Base-by-base conservation (phyloP, 2,797 vertebrate species). In the Rhincodon typus region DNA sequence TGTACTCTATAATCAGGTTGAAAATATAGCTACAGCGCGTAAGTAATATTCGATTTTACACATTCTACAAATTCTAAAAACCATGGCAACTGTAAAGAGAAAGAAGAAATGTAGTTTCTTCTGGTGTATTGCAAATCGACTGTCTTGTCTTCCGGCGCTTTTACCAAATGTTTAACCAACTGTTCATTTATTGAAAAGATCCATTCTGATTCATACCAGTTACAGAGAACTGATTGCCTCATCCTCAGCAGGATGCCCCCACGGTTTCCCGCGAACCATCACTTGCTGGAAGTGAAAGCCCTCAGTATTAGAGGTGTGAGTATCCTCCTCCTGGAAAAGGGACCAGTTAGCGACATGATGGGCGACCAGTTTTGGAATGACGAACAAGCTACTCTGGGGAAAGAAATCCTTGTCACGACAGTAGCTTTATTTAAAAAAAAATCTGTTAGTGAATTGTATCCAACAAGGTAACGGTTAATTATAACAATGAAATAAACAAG, bases 1-100 rank as follows among this genome's bases (percentile, higher is more conserved):
- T 50, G 10, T 95, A 30, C 70, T 95, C 53, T 95, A 8, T 95
- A 74, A 70, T 34, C 94, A 95, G 70, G n/a, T 95, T 74, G 94
- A 46, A 95, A 77, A 53, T 77, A 53, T 77, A 77, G 70, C 74
- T 34, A 57, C 70, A 53, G 19, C 38, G 42, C 70, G 94, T 95
- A 95, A 95, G 94, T 95, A 95, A 95, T 77, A 30, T 34, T 46
- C 53, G 19, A 15, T 74, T 34, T 95, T 57, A 34, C 13, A 10
- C 30, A 74, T 53, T 34, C 25, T 66, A 42, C 2, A 27, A 66
- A 62, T 62, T 62, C 57, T 62, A 27, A 57, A 53, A 90, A 38
- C 13, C 79, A 62, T 38, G 62, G 90, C n/a, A 91, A 90, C 34
- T 12, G 53, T 62, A 57, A 91, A 50, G 90, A 67, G 90, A 93